Conservation (phyloP, 1,140 invertebrate species). For the Caerostris extrusa region DNA sequence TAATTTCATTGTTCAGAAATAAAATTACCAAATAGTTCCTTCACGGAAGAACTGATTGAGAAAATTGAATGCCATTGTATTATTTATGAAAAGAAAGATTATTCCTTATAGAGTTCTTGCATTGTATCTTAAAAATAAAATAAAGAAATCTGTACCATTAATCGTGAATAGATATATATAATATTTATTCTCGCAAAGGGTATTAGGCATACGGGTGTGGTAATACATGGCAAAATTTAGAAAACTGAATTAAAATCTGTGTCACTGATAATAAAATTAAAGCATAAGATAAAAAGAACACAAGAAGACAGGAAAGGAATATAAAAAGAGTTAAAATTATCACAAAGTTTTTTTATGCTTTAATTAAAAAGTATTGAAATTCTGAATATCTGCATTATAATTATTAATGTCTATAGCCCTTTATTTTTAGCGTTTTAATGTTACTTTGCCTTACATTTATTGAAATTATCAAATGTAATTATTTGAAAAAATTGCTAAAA, state of each 20-base stretch:
- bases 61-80: slow-evolving; percentile 13
- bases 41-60: background rate
- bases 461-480: too few species aligned
- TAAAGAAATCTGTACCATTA: background rate
- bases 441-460: too few species aligned
- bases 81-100: background rate
- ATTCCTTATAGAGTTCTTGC: background rate
- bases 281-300: background rate
- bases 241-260: background rate
- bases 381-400: too few species aligned
- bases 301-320: background rate
- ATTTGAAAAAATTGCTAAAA: too few species aligned
- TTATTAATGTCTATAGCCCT: too few species aligned
- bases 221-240: background rate
- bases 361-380: too few species aligned
- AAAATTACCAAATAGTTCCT: background rate
- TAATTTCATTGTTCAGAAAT: background rate
- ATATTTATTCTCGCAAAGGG: background rate
- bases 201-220: background rate
- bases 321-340: background rate
- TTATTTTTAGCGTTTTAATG: too few species aligned
- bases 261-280: background rate
- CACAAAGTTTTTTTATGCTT: too few species aligned
- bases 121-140: background rate
- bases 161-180: background rate